These are phyloP conservation scores for Amphimallon solstitiale DNA, from an alignment of 2,888 invertebrate species.

Conservation along the genomic window DNA sequence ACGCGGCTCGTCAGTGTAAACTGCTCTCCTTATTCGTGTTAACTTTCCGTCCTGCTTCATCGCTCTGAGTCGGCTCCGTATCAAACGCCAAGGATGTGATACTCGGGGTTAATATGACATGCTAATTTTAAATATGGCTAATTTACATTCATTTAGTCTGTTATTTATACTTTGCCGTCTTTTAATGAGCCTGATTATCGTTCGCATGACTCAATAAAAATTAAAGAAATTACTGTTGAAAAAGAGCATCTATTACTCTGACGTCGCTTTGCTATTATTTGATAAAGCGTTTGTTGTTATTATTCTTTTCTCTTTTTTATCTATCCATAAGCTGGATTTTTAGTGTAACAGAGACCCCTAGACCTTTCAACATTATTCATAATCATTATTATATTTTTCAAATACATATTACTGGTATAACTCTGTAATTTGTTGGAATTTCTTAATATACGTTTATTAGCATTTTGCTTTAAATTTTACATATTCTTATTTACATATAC, in stretches of 20 bases:
- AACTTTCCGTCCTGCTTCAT: conserved; percentile 1
- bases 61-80: conserved; percentile 44
- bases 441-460: too few species aligned
- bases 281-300: neutral
- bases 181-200: conserved; percentile 53
- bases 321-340: too few species aligned
- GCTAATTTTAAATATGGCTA: conserved; percentile 62
- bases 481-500: too few species aligned
- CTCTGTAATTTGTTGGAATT: too few species aligned
- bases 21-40: conserved; percentile 33
- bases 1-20: conserved; percentile 42
- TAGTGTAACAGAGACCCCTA: too few species aligned
- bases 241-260: neutral
- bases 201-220: conserved; percentile 41
- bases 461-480: too few species aligned
- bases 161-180: conserved; percentile 53
- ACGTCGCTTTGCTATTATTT: too few species aligned
- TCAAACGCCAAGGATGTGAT: conserved; percentile 56
- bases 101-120: conserved; percentile 60
- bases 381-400: too few species aligned
- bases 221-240: conserved; percentile 20
- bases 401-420: too few species aligned
- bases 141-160: conserved; percentile 62
- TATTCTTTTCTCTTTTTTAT: neutral
- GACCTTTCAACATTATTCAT: too few species aligned